Evolutionary conservation across 2,113 vertebrate genomes (phyloP), one percentile per base, ranked within the genome.

Genomic region (Mormyrus iriodes): DNA sequence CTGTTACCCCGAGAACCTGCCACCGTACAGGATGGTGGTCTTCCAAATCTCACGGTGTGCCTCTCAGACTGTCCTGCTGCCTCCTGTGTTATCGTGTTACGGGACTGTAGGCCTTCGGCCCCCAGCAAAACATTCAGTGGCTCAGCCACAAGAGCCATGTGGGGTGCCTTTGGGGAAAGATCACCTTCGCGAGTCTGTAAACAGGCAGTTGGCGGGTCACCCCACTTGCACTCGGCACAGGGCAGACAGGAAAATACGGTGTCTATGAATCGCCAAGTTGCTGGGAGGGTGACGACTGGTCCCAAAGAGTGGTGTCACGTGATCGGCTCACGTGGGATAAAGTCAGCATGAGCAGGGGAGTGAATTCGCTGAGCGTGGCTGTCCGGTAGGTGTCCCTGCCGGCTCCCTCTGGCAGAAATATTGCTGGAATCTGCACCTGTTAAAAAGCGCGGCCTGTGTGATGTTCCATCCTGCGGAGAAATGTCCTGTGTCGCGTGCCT

Each of bases 381-480:
- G 82, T 91, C 92, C 91, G 91, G 88, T 88, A 90, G 90, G 82
- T 92, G 82, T 52, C 91, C 89, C 90, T 90, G 91, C 92, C 65
- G 85, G 73, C 92, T 88, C 85, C 93, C 92, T 87, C 92, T 92
- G 89, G 92, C 19, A 3, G 88, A 93, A 93, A 95, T 92, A 95
- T 95, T 89, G 44, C 90, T 94, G 95, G 95, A 96, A 96, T 96
- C 94, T 96, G 95, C 95, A 96, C 95, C 95, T 95, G 95, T 94
- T 94, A 69, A 94, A 90, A 91, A 88, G 65, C 84, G 90, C 58
- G 90, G 90, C 55, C 51, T 93, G 89, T 89, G 46, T 92, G 90
- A 91, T 90, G 89, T 89, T 51, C 85, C 51, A 84, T 9, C 85
- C 91, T 90, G 76, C 58, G 91, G 73, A 90, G 86, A 91, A 87